Evolutionary conservation across 2,797 vertebrate species (phyloP).

Genomic region (Coregonus suidteri): DNA sequence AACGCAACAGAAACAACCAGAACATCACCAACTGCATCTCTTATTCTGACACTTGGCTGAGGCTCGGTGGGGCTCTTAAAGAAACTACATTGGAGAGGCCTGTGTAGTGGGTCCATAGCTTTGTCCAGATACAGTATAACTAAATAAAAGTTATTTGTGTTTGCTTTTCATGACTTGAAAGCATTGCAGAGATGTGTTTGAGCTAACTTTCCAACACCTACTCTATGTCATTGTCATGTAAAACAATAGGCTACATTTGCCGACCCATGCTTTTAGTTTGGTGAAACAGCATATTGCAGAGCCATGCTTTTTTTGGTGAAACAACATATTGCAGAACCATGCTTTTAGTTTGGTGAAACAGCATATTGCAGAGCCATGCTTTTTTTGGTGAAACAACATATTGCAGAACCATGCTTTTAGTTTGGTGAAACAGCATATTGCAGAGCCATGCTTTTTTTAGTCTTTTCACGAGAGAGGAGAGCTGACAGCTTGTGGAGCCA

Average conservation of each 20-base stretch:
- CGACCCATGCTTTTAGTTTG: too few species aligned
- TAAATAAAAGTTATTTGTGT: too few species aligned
- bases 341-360: not conserved
- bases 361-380: too few species aligned
- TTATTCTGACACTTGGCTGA: not conserved
- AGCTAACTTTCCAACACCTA: too few species aligned
- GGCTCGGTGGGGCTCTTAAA: not conserved
- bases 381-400: too few species aligned
- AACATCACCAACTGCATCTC: not conserved
- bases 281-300: too few species aligned
- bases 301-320: too few species aligned
- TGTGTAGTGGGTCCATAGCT: not conserved
- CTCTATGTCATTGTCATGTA: too few species aligned
- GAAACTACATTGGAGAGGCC: too few species aligned
- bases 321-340: not conserved
- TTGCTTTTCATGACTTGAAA: too few species aligned
- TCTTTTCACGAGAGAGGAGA: constrained; percentile 26
- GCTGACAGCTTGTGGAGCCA: constrained; percentile 44
- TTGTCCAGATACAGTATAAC: not conserved
- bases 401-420: not conserved
- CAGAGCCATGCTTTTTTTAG: constrained; percentile 20
- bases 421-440: constrained; percentile 7
- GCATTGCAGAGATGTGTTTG: too few species aligned
- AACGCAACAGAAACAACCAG: not conserved
- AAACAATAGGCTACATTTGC: too few species aligned